A percentile compares a stretch with the other conserved stretches of the same genome.
Evolutionary conservation across 2,113 vertebrate species (phyloP).

Genomic region (Bucco capensis): DNA sequence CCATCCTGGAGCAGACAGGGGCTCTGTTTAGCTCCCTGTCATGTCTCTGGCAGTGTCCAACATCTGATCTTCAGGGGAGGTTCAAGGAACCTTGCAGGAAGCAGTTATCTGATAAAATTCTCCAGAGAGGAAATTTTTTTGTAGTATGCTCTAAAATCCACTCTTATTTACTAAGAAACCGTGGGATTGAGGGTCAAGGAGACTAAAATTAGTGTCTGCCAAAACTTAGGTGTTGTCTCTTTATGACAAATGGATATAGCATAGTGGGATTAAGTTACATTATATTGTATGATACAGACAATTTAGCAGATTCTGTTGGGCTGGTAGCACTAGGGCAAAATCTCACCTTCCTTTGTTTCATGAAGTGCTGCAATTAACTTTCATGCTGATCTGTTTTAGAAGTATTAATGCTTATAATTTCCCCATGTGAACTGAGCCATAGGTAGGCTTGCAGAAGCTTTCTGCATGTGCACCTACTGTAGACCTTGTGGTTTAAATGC

Average conservation of each 20-base stretch:
- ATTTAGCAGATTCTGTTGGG: background rate
- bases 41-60: background rate
- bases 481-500: background rate
- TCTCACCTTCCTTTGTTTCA: background rate
- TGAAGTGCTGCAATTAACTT: background rate
- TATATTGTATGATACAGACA: background rate
- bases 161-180: background rate
- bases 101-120: background rate
- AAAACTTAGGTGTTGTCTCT: background rate
- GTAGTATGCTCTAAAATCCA: background rate
- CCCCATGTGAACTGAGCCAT: background rate
- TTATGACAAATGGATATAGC: background rate
- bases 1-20: constrained; percentile 2
- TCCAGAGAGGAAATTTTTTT: background rate
- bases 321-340: background rate
- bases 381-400: background rate
- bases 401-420: background rate
- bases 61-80: background rate
- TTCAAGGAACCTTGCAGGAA: background rate
- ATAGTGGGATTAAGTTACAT: background rate
- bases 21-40: background rate
- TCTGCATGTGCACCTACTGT: background rate
- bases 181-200: background rate
- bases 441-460: background rate
- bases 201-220: background rate